Evolutionary conservation across 2,797 vertebrate species (phyloP).

Genomic region (Alcedo quadribrachys): DNA sequence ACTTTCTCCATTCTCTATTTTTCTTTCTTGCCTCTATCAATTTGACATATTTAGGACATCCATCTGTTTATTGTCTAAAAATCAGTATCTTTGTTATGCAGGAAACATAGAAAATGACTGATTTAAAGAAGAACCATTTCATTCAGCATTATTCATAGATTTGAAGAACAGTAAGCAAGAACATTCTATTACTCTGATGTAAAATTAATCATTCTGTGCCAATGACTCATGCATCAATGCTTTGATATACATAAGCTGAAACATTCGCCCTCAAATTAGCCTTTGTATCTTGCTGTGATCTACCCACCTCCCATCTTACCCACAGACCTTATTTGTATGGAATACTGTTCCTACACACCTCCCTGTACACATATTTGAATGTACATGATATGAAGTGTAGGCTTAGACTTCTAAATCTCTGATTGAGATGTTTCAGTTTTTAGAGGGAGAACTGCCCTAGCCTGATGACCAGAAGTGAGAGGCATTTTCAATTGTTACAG

Average conservation of each 20-base stretch:
- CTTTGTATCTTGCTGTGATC: conserved; percentile 19
- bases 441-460: not conserved
- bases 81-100: not conserved
- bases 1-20: not conserved
- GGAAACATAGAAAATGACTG: not conserved
- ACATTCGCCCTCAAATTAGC: conserved; percentile 7
- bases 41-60: conserved; percentile 27
- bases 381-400: not conserved
- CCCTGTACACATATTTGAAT: not conserved
- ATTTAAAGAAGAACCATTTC: not conserved
- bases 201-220: conserved; percentile 2
- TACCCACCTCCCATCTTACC: conserved; percentile 1
- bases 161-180: conserved; percentile 44
- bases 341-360: not conserved
- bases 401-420: not conserved
- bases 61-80: not conserved
- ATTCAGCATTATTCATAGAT: conserved; percentile 13
- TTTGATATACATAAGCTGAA: conserved; percentile 47
- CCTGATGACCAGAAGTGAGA: not conserved
- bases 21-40: not conserved
- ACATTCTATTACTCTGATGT: conserved; percentile 32
- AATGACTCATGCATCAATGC: conserved; percentile 45
- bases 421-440: not conserved
- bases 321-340: not conserved
- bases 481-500: not conserved